Evolutionary conservation across 2,113 vertebrate species (phyloP).

Genomic region (Myrmecophaga tridactyla): DNA sequence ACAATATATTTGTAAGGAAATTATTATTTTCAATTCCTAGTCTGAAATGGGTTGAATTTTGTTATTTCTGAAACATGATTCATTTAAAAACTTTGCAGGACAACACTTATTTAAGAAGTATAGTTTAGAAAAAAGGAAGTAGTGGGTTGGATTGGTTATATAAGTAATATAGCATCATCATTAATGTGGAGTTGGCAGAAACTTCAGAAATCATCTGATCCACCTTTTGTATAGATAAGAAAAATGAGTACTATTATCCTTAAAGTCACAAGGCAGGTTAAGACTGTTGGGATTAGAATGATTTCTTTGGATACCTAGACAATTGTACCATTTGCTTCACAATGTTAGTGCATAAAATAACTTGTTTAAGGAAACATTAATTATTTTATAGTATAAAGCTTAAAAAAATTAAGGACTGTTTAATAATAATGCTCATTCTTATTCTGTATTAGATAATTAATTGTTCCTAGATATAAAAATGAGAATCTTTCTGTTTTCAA

Average conservation of each 20-base stretch:
- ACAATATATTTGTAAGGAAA: slow-evolving; percentile 34
- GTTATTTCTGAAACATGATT: slow-evolving; percentile 36
- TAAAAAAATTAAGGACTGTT: slow-evolving; percentile 16
- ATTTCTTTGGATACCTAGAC: not conserved
- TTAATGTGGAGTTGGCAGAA: slow-evolving; percentile 45
- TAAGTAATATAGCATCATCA: not conserved
- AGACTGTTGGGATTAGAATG: not conserved
- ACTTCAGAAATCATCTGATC: not conserved
- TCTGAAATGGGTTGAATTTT: slow-evolving; percentile 47
- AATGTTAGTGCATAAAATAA: not conserved
- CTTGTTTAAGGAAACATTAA: not conserved
- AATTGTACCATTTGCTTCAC: slow-evolving; percentile 6
- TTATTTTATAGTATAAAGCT: slow-evolving; percentile 24
- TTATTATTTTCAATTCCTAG: not conserved
- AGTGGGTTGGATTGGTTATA: not conserved
- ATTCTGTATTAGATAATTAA: slow-evolving; percentile 33
- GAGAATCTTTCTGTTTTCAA: not conserved
- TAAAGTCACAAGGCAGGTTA: not conserved
- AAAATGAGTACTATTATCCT: not conserved
- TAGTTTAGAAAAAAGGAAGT: not conserved
- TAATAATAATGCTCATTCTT: not conserved
- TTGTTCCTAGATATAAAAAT: slow-evolving; percentile 30
- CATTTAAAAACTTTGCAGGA: not conserved
- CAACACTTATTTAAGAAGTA: slow-evolving; percentile 17
- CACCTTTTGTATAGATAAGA: not conserved